phyloP scores from a whole-genome alignment of 2,888 invertebrate genomes.

The Chrysolina americana region DNA sequence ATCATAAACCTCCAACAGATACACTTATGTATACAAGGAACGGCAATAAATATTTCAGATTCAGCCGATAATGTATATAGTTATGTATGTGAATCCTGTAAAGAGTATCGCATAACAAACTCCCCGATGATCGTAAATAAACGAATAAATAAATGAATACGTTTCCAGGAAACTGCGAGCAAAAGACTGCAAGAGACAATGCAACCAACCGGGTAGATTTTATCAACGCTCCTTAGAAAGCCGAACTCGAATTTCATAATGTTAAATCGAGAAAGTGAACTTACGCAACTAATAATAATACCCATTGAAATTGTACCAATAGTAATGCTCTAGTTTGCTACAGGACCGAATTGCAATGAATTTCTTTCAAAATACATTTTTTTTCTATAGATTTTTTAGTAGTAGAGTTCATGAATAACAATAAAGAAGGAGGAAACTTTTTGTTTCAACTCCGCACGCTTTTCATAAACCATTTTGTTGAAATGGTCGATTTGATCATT shows the following conservation, averaged over 20 bases:
- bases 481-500: too few species aligned
- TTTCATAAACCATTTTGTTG: too few species aligned
- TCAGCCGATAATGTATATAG: constrained; percentile 37
- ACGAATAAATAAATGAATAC: constrained; percentile 49
- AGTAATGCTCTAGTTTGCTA: constrained; percentile 40
- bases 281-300: constrained; percentile 57
- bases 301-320: constrained; percentile 57
- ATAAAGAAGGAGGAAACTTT: too few species aligned
- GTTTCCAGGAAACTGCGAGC: constrained; percentile 47
- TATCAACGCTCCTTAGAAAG: constrained; percentile 55
- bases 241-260: constrained; percentile 54
- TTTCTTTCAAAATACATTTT: too few species aligned
- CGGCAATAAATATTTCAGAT: constrained; percentile 44
- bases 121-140: constrained; percentile 43
- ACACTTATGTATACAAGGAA: constrained; percentile 35
- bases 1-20: constrained; percentile 27
- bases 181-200: constrained; percentile 45
- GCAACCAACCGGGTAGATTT: constrained; percentile 45
- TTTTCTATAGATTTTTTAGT: too few species aligned
- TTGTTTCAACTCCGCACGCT: too few species aligned
- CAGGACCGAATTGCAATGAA: constrained; percentile 29
- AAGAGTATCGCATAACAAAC: constrained; percentile 47
- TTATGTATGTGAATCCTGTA: constrained; percentile 45
- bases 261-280: constrained; percentile 54
- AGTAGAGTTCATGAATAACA: too few species aligned